Conservation (phyloP, 2,113 vertebrate genomes). For the Eptatretus burgeri region DNA sequence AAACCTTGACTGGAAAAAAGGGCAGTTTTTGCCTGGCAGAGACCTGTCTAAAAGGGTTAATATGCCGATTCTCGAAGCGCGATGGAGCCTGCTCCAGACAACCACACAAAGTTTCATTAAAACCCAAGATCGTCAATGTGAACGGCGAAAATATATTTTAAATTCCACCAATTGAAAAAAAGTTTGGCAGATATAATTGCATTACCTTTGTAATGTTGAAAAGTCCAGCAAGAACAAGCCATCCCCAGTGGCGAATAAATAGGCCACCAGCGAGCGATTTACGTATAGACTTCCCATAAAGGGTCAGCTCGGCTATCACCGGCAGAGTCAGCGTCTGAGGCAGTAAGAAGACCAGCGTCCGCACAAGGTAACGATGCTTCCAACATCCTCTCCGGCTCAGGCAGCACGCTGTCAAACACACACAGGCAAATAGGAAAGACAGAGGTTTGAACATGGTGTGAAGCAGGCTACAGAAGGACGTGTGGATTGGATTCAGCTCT, state of each 20-base stretch:
- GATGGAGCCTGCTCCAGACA: no score
- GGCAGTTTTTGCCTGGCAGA: no score
- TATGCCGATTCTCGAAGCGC: no score
- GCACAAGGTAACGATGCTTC: constrained; percentile 22
- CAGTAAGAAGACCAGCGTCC: constrained; percentile 26
- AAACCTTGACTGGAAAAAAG: no score
- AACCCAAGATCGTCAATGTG: no score
- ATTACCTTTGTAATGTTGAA: constrained; percentile 29
- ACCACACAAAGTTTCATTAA: no score
- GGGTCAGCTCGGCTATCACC: constrained; percentile 23
- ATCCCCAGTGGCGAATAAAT: constrained; percentile 27
- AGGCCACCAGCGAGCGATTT: constrained; percentile 13
- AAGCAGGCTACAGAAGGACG: neutral
- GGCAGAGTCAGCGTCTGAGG: constrained; percentile 24
- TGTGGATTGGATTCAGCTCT: no score
- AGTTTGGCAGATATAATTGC: no score
- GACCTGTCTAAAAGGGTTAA: no score
- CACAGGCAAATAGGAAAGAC: constrained; percentile 20
- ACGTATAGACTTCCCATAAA: constrained; percentile 12
- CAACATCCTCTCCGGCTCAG: constrained; percentile 24
- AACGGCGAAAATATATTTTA: no score
- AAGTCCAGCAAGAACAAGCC: constrained; percentile 24
- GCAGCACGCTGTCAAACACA: constrained; percentile 27
- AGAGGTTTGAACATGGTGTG: constrained; percentile 21
- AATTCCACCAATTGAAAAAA: no score